A percentile compares a stretch with the other conserved stretches of the same genome.
phyloP scores from a whole-genome alignment of 2,888 invertebrate genomes.

The Nasonia oneida region DNA sequence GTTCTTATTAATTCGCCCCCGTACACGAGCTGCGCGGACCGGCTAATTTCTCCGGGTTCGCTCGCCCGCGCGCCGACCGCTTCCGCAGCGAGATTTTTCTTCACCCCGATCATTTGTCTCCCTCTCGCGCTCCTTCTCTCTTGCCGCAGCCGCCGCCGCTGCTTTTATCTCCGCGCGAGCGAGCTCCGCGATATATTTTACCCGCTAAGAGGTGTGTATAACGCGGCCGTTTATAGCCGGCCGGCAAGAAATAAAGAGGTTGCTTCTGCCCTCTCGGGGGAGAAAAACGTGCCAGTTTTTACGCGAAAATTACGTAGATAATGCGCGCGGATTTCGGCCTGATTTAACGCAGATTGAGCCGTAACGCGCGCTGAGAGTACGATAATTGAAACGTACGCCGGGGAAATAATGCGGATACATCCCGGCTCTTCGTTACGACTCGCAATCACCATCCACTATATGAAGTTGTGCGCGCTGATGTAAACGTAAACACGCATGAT shows the following conservation, averaged over 20 bases:
- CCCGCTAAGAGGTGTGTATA: constrained; percentile 11
- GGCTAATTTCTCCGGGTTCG: constrained; percentile 31
- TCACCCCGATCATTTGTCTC: neutral
- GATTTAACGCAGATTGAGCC: constrained; percentile 19
- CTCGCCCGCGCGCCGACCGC: neutral
- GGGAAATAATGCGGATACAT: neutral
- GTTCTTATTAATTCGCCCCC: constrained; percentile 37
- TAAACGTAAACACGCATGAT: neutral
- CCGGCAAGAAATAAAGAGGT: constrained; percentile 16
- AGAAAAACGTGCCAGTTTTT: constrained; percentile 14
- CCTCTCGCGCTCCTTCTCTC: neutral
- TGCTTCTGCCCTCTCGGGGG: neutral
- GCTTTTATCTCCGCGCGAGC: constrained; percentile 9
- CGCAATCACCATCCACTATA: neutral
- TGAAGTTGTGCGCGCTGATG: neutral
- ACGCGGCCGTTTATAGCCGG: constrained; percentile 8
- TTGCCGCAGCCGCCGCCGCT: neutral
- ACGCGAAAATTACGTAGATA: constrained; percentile 12
- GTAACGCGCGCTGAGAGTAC: neutral
- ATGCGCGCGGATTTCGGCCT: constrained; percentile 6
- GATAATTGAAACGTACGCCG: neutral
- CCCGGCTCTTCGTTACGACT: neutral
- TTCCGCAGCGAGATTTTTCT: neutral
- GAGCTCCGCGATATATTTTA: constrained; percentile 5
- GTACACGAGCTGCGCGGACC: neutral